phyloP scores from a whole-genome alignment of 2,113 vertebrate genomes.

The Calonectris borealis region DNA sequence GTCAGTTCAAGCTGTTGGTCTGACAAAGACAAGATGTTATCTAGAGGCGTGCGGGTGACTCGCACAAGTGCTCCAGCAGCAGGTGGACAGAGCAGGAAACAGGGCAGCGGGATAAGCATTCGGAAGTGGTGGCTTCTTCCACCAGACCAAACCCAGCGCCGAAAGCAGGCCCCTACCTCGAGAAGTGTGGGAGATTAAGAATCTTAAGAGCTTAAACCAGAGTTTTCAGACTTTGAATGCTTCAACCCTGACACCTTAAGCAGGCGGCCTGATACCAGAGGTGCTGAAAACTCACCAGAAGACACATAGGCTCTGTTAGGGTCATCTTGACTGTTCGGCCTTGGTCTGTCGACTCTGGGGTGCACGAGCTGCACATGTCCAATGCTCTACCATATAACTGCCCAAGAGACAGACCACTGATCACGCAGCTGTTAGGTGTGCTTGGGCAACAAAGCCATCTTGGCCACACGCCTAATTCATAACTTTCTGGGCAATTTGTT shows the following conservation, averaged over 20 bases:
- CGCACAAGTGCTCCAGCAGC: not conserved
- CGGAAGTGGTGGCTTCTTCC: not conserved
- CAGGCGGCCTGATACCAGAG: not conserved
- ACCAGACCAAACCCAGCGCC: not conserved
- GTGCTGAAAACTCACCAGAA: not conserved
- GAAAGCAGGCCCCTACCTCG: not conserved
- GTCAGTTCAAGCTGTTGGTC: not conserved
- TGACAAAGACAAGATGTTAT: not conserved
- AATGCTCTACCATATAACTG: not conserved
- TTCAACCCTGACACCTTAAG: not conserved
- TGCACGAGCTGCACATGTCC: not conserved
- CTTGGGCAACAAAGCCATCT: not conserved
- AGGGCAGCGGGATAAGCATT: not conserved
- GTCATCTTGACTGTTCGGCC: not conserved
- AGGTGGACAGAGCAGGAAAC: not conserved
- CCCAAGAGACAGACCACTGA: not conserved
- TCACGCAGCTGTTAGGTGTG: not conserved
- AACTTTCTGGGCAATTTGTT: not conserved
- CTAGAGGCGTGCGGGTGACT: rapidly evolving
- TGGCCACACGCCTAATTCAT: not conserved
- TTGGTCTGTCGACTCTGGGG: not conserved
- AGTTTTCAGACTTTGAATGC: not conserved
- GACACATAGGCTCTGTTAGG: not conserved
- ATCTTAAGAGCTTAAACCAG: not conserved
- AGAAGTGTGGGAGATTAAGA: not conserved